Percentiles rank a stretch among this genome's conserved stretches.
Evolutionary conservation across 92 coral and sea anemone genomes (phyloP).

Genomic region (Anthopleura xanthogrammica): DNA sequence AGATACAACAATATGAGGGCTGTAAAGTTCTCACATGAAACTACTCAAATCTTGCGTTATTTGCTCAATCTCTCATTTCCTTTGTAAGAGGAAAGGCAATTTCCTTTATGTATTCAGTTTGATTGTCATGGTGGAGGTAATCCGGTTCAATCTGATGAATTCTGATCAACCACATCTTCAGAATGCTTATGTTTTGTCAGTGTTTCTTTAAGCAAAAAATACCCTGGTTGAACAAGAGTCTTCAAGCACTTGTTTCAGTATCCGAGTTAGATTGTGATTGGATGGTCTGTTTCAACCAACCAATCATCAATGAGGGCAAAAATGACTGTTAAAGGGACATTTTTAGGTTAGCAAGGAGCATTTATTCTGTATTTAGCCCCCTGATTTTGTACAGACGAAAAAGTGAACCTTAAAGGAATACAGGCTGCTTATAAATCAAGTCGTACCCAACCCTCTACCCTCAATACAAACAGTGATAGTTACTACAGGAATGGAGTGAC

Average conservation of each 20-base stretch:
- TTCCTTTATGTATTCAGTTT: background rate
- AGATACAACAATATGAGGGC: background rate
- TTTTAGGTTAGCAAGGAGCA: background rate
- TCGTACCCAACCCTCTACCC: background rate
- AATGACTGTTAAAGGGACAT: background rate
- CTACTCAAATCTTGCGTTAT: background rate
- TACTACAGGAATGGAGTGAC: too few relatives aligned
- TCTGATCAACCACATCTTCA: background rate
- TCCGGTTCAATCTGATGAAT: background rate
- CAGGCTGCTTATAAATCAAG: background rate
- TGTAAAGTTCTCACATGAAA: background rate
- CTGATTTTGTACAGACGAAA: background rate
- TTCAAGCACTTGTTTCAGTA: constrained; percentile 16
- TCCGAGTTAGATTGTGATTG: background rate
- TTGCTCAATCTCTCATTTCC: background rate
- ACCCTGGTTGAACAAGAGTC: background rate
- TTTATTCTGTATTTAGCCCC: background rate
- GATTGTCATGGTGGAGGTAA: background rate
- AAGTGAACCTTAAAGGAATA: background rate
- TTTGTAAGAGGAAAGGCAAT: background rate
- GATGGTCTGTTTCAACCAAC: background rate
- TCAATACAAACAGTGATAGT: too few relatives aligned
- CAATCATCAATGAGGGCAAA: background rate
- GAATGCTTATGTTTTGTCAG: background rate
- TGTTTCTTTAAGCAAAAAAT: constrained; percentile 1